Evolutionary conservation across 2,888 invertebrate species (phyloP).

Genomic region (Sphaerophoria taeniata): DNA sequence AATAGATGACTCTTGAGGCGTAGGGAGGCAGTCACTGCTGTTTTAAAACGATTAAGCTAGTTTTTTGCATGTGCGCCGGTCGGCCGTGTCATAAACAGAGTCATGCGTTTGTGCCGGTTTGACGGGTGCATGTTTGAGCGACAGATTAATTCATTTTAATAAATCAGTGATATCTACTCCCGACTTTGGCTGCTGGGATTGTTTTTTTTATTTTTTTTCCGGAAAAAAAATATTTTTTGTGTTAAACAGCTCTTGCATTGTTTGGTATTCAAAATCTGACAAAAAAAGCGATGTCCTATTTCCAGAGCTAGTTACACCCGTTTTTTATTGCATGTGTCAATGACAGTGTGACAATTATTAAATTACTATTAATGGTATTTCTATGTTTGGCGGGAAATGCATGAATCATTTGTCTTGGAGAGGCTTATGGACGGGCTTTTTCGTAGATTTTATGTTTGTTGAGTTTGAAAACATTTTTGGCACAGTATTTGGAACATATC

Average conservation of each 20-base stretch:
- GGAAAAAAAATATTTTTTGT: not conserved
- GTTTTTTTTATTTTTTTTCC: not conserved
- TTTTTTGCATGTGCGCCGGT: not conserved
- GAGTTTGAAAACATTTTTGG: too few relatives aligned
- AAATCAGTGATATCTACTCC: conserved; percentile 18
- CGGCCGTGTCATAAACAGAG: conserved; percentile 2
- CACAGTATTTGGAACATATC: too few relatives aligned
- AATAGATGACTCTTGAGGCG: not conserved
- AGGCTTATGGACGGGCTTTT: not conserved
- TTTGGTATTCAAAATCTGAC: not conserved
- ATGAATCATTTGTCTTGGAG: not conserved
- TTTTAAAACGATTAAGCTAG: conserved; percentile 28
- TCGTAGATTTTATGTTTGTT: not conserved
- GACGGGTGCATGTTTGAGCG: conserved; percentile 33
- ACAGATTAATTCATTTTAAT: conserved; percentile 40
- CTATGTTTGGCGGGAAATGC: not conserved
- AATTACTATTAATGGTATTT: not conserved
- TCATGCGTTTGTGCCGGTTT: not conserved
- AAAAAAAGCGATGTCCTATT: not conserved
- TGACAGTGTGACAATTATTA: not conserved
- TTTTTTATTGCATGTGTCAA: not conserved
- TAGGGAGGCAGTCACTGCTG: conserved; percentile 39
- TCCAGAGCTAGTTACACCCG: not conserved
- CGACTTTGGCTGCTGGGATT: not conserved
- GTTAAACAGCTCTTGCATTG: conserved; percentile 7